Evolutionary conservation across 1,140 invertebrate genomes (phyloP).

Genomic region (Agraylea sexmaculata): DNA sequence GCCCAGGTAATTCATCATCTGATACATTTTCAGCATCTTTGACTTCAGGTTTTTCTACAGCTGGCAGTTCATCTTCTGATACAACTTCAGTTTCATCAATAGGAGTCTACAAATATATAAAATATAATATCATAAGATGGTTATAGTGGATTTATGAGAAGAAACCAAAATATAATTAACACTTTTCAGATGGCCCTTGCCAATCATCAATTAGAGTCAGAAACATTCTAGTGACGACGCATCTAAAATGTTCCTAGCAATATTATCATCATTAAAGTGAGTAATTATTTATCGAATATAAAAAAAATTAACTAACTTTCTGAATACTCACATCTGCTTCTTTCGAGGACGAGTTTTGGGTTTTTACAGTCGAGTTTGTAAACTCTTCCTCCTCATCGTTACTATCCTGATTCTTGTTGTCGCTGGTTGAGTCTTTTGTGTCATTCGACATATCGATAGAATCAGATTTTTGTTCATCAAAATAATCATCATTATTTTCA

Average conservation of each 20-base stretch:
- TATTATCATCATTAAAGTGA: slow-evolving; percentile 18
- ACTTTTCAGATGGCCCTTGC: slow-evolving; percentile 22
- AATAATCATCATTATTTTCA: too few relatives aligned
- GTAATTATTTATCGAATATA: slow-evolving; percentile 1
- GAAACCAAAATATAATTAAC: too few relatives aligned
- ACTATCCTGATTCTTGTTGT: too few relatives aligned
- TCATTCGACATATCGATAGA: too few relatives aligned
- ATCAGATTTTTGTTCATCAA: too few relatives aligned
- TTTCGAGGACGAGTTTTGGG: neutral
- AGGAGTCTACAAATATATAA: slow-evolving; percentile 1
- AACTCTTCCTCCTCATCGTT: neutral
- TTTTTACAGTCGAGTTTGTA: neutral
- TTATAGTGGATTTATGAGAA: neutral
- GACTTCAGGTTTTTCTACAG: slow-evolving; percentile 39
- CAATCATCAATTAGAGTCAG: slow-evolving; percentile 16
- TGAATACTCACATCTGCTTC: slow-evolving; percentile 6
- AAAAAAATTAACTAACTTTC: neutral
- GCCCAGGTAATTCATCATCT: slow-evolving; percentile 59
- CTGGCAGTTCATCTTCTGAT: slow-evolving; percentile 67
- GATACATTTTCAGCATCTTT: slow-evolving; percentile 36
- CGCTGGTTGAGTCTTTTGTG: too few relatives aligned
- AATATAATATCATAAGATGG: neutral
- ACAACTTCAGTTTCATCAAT: slow-evolving; percentile 63
- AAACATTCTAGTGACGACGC: slow-evolving; percentile 18
- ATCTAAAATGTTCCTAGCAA: slow-evolving; percentile 15